Base-by-base conservation (phyloP, 35 echinoderm and acorn worm species). In the Lytechinus variegatus region DNA sequence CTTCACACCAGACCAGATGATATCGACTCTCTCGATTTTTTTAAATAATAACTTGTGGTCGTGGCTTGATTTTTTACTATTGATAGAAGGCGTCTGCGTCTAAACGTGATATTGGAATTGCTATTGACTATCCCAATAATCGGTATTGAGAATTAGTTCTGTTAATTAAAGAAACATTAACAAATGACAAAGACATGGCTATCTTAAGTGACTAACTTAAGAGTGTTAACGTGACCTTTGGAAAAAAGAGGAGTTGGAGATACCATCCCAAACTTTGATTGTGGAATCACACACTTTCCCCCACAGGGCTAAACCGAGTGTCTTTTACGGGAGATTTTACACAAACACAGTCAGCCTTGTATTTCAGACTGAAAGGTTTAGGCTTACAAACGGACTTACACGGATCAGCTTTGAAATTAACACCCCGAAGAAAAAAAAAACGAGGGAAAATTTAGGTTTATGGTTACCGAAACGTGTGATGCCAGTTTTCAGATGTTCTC, bases 291-390 rank as follows among this genome's bases (percentile, higher is more conserved):
- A 90, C 88, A 90, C 88, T 90, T 33, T 12, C 28, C 88, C 28
- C 87, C 88, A 44, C 88, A 90, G 88, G 88, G 88, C 10, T 29
- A 52, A 52, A 14, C 3, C 28, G 88, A 90, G 88, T 90, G 88
- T 90, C 52, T 21, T 54, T 90, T 90, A 90, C 88, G 52, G 88
- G 13, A 90, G 54, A 93, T 93, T 93, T 93, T 93, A 93, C 92
- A 93, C 92, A 93, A 93, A 93, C 92, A 93, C 92, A 55, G 92
- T 24, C 52, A 57, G 92, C 92, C 92, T 93, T 93, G 92, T 93
- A 27, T 93, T 93, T 55, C 92, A 57, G 92, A 28, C 92, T 54
- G 52, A 54, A 55, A 11, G 92, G 92, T 93, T 54, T 93, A 55
- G 27, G 52, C 53, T 93, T 93, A 93, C 92, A 93, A 5, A 6